Evolutionary conservation across 2,888 invertebrate genomes (phyloP).

Genomic region (Priocnemis perturbator): DNA sequence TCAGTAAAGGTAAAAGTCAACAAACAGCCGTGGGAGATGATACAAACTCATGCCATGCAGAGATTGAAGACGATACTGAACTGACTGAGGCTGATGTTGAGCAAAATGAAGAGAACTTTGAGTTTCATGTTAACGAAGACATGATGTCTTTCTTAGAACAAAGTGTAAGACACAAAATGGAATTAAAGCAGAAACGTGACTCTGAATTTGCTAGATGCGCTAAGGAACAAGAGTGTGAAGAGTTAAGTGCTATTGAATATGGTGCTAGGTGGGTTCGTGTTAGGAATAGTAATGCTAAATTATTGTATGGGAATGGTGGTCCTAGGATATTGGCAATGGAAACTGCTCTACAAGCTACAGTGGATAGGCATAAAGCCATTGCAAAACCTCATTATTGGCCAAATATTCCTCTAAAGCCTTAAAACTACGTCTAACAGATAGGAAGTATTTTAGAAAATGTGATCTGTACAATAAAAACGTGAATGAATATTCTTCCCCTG

Average conservation of each 20-base stretch:
- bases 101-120: slow-evolving; percentile 66
- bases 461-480: slow-evolving; percentile 4
- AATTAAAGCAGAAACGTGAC: slow-evolving; percentile 67
- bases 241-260: slow-evolving; percentile 40
- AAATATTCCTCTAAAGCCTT: slow-evolving; percentile 80
- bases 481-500: not conserved
- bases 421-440: slow-evolving; percentile 1
- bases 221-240: slow-evolving; percentile 30
- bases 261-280: slow-evolving; percentile 66
- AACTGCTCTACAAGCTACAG: slow-evolving; percentile 82
- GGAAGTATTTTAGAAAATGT: not conserved
- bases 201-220: slow-evolving; percentile 30
- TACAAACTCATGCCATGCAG: slow-evolving; percentile 23
- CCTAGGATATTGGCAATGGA: slow-evolving; percentile 85
- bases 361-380: slow-evolving; percentile 80
- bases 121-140: slow-evolving; percentile 80
- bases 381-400: slow-evolving; percentile 84
- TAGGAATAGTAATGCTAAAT: slow-evolving; percentile 73
- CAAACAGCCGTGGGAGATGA: not conserved
- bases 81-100: slow-evolving; percentile 47
- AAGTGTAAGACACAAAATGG: slow-evolving; percentile 78
- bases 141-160: slow-evolving; percentile 80
- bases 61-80: slow-evolving; percentile 55
- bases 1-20: not conserved
- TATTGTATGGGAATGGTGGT: slow-evolving; percentile 82